These are phyloP conservation scores for Apomyelois bistriatella DNA, from an alignment of 2,888 invertebrate genomes.

Conservation along the genomic window DNA sequence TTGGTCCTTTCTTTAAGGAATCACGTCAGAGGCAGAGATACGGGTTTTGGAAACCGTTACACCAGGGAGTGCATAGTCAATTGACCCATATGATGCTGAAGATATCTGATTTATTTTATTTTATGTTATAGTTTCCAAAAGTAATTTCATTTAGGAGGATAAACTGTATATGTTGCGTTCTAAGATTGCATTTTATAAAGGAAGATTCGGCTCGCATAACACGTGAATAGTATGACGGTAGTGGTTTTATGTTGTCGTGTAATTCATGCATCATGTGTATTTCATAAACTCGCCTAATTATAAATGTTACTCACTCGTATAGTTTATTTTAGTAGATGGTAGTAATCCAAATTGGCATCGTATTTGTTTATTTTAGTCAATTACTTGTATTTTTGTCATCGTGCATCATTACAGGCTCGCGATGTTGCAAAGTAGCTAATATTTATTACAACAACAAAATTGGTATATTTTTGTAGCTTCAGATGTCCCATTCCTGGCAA, in stretches of 20 bases:
- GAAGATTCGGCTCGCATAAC: neutral
- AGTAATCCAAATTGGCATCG: slow-evolving; percentile 16
- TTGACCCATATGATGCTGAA: no score
- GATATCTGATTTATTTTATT: no score
- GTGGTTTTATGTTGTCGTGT: neutral
- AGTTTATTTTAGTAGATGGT: slow-evolving; percentile 13
- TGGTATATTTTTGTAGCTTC: no score
- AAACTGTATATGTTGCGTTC: no score
- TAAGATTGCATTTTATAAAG: no score
- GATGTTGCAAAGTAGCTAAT: neutral
- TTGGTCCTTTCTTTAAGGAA: no score
- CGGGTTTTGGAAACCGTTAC: no score
- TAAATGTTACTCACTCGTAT: slow-evolving; percentile 9
- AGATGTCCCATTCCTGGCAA: no score
- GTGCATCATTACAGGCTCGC: neutral
- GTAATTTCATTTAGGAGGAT: no score
- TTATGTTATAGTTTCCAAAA: no score
- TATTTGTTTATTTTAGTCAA: slow-evolving; percentile 6
- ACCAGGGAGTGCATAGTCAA: no score
- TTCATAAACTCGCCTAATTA: neutral
- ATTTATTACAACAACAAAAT: neutral
- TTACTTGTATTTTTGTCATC: neutral
- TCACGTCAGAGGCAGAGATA: no score
- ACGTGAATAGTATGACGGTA: neutral
- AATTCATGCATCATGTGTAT: neutral